phyloP scores from a whole-genome alignment of 2,797 vertebrate genomes.

The Dicrostonyx torquatus region DNA sequence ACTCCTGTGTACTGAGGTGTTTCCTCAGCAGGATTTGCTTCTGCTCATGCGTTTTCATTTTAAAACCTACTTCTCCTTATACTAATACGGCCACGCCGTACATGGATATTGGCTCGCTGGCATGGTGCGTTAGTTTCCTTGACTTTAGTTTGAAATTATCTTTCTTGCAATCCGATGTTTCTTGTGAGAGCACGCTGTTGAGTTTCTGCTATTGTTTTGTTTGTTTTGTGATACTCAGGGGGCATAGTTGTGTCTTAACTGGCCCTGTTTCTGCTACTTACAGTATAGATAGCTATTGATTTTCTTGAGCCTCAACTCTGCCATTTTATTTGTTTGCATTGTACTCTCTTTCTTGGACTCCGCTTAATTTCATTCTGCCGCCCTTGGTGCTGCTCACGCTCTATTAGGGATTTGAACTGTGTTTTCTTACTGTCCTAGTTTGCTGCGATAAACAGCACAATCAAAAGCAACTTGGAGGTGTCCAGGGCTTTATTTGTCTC shows the following conservation, averaged over 20 bases:
- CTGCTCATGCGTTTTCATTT: neutral
- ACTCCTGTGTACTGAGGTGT: too few relatives aligned
- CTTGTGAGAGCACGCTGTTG: accelerated
- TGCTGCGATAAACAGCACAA: neutral
- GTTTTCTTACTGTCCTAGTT: neutral
- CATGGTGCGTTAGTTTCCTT: neutral
- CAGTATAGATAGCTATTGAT: too few relatives aligned
- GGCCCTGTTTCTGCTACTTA: neutral
- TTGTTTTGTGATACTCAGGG: neutral
- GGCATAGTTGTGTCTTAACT: neutral
- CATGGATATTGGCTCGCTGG: neutral
- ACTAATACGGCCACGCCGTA: accelerated
- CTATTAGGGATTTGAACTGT: too few relatives aligned
- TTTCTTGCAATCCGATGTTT: neutral
- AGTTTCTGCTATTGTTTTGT: neutral
- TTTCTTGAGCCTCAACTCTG: neutral
- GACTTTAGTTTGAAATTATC: neutral
- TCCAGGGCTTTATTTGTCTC: neutral
- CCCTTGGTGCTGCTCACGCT: accelerated
- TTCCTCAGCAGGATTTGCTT: neutral
- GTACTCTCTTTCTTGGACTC: neutral
- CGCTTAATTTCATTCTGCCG: too few relatives aligned
- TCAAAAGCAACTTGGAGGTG: neutral
- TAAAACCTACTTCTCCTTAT: neutral
- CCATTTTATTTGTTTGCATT: too few relatives aligned